Evolutionary conservation across 2,888 invertebrate species (phyloP).

Genomic region (Leptopilina myrica): DNA sequence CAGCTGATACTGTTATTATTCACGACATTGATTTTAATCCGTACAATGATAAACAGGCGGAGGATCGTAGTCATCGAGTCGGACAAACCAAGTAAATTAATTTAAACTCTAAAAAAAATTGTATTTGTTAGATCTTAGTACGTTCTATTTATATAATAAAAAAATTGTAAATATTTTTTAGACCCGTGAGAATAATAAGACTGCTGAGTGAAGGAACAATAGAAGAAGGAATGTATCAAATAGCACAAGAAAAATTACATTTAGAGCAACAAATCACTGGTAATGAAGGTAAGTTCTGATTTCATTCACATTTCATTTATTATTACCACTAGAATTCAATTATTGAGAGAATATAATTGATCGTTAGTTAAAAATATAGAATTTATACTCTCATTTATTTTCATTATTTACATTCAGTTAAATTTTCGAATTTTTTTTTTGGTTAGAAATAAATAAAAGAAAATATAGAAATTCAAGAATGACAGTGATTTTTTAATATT

Average conservation of each 20-base stretch:
- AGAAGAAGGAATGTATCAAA: constrained; percentile 94
- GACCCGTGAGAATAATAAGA: constrained; percentile 91
- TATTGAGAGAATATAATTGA: too few species aligned
- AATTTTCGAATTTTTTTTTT: too few species aligned
- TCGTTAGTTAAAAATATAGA: too few species aligned
- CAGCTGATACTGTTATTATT: constrained; percentile 96
- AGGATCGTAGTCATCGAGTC: constrained; percentile 87
- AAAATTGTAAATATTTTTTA: constrained; percentile 70
- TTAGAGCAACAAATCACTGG: constrained; percentile 92
- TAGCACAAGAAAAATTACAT: constrained; percentile 93
- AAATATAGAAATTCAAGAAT: too few species aligned
- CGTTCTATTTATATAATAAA: neutral
- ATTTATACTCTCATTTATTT: too few species aligned
- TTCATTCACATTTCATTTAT: neutral
- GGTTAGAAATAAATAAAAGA: too few species aligned
- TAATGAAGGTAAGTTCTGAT: constrained; percentile 77
- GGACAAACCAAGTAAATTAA: constrained; percentile 79
- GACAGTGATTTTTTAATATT: too few species aligned
- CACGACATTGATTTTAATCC: constrained; percentile 99
- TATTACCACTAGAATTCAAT: too few species aligned
- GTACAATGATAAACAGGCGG: constrained; percentile 98
- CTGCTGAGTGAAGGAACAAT: constrained; percentile 91
- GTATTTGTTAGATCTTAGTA: neutral
- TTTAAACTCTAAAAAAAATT: neutral
- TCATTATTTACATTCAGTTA: too few species aligned